Conservation (phyloP, 2,797 vertebrate species). For the Zalophus californianus region DNA sequence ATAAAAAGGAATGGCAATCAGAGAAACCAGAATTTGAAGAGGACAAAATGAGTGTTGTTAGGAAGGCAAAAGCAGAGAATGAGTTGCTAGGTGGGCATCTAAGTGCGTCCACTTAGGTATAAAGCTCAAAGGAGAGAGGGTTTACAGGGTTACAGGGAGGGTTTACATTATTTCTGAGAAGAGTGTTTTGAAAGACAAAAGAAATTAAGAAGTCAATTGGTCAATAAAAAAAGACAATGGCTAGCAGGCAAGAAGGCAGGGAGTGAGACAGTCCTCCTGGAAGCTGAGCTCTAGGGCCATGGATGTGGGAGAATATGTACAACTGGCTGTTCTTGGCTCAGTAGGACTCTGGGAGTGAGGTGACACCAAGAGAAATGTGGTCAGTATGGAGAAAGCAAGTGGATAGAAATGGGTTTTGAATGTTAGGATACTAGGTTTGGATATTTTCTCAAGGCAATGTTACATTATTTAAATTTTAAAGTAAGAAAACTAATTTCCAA, state of each 20-base stretch:
- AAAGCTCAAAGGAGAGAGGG: neutral
- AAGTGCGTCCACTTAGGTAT: neutral
- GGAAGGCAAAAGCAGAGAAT: neutral
- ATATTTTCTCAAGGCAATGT: neutral
- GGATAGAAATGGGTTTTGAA: neutral
- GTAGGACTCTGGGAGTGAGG: too few species aligned
- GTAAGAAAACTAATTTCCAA: neutral
- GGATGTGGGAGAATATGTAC: neutral
- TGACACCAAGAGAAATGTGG: neutral
- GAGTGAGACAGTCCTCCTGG: neutral
- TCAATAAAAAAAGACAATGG: neutral
- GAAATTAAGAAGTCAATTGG: neutral
- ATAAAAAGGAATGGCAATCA: neutral
- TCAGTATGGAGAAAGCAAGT: neutral
- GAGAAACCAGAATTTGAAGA: neutral
- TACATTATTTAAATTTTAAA: neutral
- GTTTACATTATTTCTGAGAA: neutral
- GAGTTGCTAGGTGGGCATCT: too few species aligned
- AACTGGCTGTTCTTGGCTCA: rapidly evolving
- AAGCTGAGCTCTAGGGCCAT: neutral
- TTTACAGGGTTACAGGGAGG: neutral
- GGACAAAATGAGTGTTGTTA: neutral
- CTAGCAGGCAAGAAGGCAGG: neutral
- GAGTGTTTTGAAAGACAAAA: neutral
- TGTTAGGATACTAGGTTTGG: neutral